These are phyloP conservation scores for Oncorhynchus keta DNA, from an alignment of 2,113 vertebrate genomes.

Conservation along the genomic window DNA sequence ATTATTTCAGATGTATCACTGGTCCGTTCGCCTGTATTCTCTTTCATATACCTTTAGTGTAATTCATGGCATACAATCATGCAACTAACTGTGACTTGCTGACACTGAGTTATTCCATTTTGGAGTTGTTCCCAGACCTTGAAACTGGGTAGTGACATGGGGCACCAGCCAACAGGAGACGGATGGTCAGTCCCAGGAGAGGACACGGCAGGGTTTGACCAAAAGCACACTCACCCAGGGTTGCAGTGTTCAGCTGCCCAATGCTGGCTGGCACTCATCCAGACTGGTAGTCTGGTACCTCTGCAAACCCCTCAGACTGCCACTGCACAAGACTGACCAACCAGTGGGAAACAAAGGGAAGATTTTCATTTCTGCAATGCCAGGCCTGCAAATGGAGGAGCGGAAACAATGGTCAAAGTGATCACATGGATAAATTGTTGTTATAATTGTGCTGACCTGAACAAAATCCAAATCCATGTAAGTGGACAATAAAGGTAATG, in stretches of 20 bases:
- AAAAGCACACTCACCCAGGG: not conserved
- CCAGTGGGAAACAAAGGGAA: not conserved
- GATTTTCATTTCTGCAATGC: too few species aligned
- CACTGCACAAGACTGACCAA: not conserved
- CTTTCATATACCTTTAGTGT: slow-evolving; percentile 43
- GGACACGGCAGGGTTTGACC: slow-evolving; percentile 33
- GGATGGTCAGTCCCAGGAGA: slow-evolving; percentile 2
- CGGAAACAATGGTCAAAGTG: not conserved
- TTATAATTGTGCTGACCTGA: too few species aligned
- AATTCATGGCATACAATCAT: slow-evolving; percentile 63
- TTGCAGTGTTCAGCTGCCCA: not conserved
- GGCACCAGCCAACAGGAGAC: slow-evolving; percentile 28
- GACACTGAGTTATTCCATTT: slow-evolving; percentile 30
- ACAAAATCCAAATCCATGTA: too few species aligned
- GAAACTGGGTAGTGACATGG: slow-evolving; percentile 24
- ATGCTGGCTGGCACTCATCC: not conserved
- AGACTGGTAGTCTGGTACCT: not conserved
- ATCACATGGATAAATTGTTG: slow-evolving; percentile 17
- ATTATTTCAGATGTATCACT: slow-evolving; percentile 78
- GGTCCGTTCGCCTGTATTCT: slow-evolving; percentile 59
- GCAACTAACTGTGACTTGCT: slow-evolving; percentile 9
- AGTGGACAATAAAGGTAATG: too few species aligned
- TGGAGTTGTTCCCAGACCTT: slow-evolving; percentile 57
- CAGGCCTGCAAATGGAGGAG: too few species aligned
- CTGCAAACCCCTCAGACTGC: not conserved